Percentiles rank a stretch among this genome's conserved stretches.
Conservation (phyloP, 2,797 vertebrate species). For the Arvicola amphibius region DNA sequence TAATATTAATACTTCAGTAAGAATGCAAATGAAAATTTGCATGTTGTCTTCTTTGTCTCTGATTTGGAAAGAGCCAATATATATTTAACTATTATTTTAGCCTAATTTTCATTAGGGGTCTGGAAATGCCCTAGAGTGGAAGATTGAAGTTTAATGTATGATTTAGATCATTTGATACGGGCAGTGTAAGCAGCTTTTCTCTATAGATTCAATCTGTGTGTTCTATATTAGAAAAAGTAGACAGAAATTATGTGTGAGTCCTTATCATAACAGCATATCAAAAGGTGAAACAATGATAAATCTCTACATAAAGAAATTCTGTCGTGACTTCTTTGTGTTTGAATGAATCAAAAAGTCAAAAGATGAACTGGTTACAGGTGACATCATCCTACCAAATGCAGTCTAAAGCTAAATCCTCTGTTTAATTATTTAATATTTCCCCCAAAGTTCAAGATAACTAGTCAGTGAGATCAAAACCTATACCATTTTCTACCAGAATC, state of each 20-base stretch:
- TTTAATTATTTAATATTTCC: background rate
- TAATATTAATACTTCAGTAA: conserved; percentile 54
- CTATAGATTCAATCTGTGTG: conserved; percentile 13
- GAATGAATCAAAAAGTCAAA: background rate
- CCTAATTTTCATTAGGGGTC: conserved; percentile 2
- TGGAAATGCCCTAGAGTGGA: conserved; percentile 32
- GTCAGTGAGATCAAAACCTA: background rate
- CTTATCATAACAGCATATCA: conserved; percentile 7
- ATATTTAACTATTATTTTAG: conserved; percentile 71
- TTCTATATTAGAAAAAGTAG: background rate
- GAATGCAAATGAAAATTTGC: conserved; percentile 4
- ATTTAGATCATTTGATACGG: conserved; percentile 59
- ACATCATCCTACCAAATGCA: background rate
- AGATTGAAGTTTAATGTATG: conserved; percentile 42
- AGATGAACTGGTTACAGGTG: background rate
- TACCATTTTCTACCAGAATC: background rate
- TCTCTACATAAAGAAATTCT: background rate
- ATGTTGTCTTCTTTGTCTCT: background rate
- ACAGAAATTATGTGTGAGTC: background rate
- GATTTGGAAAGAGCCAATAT: conserved; percentile 52
- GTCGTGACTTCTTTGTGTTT: background rate
- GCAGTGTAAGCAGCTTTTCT: conserved; percentile 23
- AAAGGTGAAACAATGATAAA: background rate
- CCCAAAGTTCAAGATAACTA: background rate
- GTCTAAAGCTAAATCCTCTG: background rate